Evolutionary conservation across 2,113 vertebrate genomes (phyloP), one percentile per base, ranked within the genome.

Genomic region (Phalacrocorax brasilianus): DNA sequence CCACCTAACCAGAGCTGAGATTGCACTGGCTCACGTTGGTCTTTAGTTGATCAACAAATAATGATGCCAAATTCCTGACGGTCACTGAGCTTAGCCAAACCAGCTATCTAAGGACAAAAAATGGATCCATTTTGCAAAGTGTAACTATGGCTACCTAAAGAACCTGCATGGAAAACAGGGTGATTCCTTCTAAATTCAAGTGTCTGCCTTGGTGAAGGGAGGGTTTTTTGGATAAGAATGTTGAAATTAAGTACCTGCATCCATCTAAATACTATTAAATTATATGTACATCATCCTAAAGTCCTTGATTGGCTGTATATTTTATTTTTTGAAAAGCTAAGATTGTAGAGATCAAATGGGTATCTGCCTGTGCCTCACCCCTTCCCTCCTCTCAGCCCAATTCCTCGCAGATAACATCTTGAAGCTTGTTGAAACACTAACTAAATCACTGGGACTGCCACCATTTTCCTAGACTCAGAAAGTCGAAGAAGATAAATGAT

Each of bases 401-500:
- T 33, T 84, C 53, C 38, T 84, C 30, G 15, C 49, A 68, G 66
- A 5, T 13, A 70, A 5, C 22, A 22, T 49, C 42, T 16, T 32
- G 19, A 44, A 85, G 70, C 7, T 16, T 65, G 14, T 40, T 47
- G 61, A 89, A 91, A 47, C 14, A 42, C 26, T 40, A 28, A 33
- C 56, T 88, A 56, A 86, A 87, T 92, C 56, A 71, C 20, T 15
- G 44, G n/a, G 20, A 20, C 63, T 93, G 75, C 78, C 78, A 70
- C 27, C 22, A 26, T 72, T 87, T 91, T 81, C 66, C 58, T 28
- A 33, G 77, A 40, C 53, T 92, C 56, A 58, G 62, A 44, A 92
- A 91, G 38, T 85, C 89, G 66, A 50, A 83, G 66, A 91, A 97
- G 94, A 93, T 76, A 89, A 96, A 97, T 80, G 53, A 85, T 80